Percentiles rank a stretch among this genome's conserved stretches.
Evolutionary conservation across 2,113 vertebrate genomes (phyloP).

Genomic region (Ictalurus punctatus): DNA sequence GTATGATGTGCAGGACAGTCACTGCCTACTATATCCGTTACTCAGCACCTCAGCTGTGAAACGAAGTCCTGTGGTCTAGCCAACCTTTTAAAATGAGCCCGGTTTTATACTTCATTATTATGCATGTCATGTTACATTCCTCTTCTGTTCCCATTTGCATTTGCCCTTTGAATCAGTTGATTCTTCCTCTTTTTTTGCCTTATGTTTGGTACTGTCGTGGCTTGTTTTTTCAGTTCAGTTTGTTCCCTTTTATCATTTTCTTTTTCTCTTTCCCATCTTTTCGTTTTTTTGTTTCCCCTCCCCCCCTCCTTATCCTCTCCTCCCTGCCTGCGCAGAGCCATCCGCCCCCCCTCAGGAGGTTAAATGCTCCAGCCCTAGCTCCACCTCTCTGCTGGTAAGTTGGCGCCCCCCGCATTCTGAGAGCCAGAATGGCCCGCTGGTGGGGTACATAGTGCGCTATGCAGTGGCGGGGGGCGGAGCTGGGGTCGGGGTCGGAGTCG

Average conservation of each 20-base stretch:
- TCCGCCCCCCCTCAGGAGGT: constrained; percentile 98
- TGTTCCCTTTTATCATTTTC: constrained; percentile 80
- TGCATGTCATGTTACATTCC: constrained; percentile 55
- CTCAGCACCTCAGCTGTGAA: neutral
- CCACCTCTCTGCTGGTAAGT: constrained; percentile 98
- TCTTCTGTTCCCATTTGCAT: constrained; percentile 67
- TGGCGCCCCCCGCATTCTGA: constrained; percentile 89
- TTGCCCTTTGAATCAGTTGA: constrained; percentile 50
- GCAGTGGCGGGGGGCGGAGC: constrained; percentile 84
- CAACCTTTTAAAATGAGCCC: neutral
- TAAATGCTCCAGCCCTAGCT: constrained; percentile 94
- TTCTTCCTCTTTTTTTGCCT: constrained; percentile 30
- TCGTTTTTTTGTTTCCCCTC: constrained; percentile 74
- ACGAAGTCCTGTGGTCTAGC: neutral
- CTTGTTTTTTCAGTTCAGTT: constrained; percentile 64
- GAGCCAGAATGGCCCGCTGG: constrained; percentile 93
- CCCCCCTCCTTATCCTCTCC: constrained; percentile 48
- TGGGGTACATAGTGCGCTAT: constrained; percentile 91
- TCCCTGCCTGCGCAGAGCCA: constrained; percentile 87
- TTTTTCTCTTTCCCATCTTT: constrained; percentile 93
- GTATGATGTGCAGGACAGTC: neutral
- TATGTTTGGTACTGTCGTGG: constrained; percentile 42
- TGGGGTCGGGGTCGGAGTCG: constrained; percentile 80
- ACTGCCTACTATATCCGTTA: neutral
- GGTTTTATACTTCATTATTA: constrained; percentile 69